phyloP scores from a whole-genome alignment of 2,888 invertebrate genomes.

The Nomada flava region DNA sequence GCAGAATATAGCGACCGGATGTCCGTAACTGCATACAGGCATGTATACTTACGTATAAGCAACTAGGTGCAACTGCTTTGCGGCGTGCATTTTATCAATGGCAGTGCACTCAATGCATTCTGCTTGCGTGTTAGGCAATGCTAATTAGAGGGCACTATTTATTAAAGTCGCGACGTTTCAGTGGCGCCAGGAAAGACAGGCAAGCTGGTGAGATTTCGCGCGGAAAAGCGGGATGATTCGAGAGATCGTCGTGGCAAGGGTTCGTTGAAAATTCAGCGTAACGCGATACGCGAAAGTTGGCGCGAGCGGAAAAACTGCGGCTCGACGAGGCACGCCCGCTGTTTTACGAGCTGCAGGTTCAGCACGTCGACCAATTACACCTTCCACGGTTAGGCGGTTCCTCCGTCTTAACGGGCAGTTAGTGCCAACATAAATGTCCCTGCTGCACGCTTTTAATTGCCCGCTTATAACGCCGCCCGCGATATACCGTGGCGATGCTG shows the following conservation, averaged over 20 bases:
- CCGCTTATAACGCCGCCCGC: slow-evolving; percentile 63
- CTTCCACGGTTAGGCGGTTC: slow-evolving; percentile 79
- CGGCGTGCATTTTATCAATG: slow-evolving; percentile 23
- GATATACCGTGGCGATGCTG: slow-evolving; percentile 41
- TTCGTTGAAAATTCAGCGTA: slow-evolving; percentile 39
- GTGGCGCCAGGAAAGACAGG: neutral
- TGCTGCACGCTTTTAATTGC: slow-evolving; percentile 79
- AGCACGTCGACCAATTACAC: slow-evolving; percentile 81
- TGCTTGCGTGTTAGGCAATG: slow-evolving; percentile 11
- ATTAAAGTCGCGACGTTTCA: neutral
- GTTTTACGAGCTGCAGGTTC: slow-evolving; percentile 81
- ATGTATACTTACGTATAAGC: no score
- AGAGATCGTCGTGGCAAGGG: no score
- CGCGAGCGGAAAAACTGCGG: slow-evolving; percentile 62
- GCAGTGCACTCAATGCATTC: neutral
- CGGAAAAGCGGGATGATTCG: neutral
- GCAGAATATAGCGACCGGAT: no score
- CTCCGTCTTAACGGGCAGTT: slow-evolving; percentile 81
- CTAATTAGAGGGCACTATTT: slow-evolving; percentile 15
- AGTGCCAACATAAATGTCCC: slow-evolving; percentile 81
- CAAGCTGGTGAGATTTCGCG: slow-evolving; percentile 3
- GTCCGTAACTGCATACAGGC: no score
- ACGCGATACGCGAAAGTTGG: slow-evolving; percentile 41
- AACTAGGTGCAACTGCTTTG: neutral
- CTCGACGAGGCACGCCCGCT: slow-evolving; percentile 71